Conservation (phyloP, 2,113 vertebrate species). For the Calonectris borealis region DNA sequence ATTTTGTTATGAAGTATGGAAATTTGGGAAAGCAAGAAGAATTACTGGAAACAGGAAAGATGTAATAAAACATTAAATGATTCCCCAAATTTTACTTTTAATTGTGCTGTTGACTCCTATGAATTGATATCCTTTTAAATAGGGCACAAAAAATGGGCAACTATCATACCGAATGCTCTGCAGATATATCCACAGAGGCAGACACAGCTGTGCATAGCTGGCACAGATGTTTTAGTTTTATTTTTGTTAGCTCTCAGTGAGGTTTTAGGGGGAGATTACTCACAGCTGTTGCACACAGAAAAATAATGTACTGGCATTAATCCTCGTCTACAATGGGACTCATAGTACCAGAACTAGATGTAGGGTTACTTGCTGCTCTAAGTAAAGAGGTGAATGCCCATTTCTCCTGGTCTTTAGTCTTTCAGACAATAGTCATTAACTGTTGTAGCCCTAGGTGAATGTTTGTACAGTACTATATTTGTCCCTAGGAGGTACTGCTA, state of each 20-base stretch:
- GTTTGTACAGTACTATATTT: not conserved
- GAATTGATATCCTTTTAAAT: not conserved
- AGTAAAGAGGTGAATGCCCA: not conserved
- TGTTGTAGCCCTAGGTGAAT: not conserved
- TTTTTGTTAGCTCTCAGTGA: not conserved
- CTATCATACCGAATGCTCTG: not conserved
- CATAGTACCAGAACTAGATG: not conserved
- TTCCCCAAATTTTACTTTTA: not conserved
- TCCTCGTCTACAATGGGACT: not conserved
- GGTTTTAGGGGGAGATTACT: slow-evolving; percentile 16
- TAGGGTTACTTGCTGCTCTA: not conserved
- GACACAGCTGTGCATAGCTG: slow-evolving; percentile 13
- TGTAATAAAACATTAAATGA: not conserved
- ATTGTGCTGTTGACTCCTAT: not conserved
- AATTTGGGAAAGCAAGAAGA: not conserved
- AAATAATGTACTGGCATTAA: not conserved
- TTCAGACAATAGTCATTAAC: slow-evolving; percentile 19
- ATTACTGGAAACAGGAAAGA: not conserved
- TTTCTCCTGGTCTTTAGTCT: not conserved
- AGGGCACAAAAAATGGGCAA: not conserved
- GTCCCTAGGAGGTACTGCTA: slow-evolving; percentile 38
- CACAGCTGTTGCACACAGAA: slow-evolving; percentile 19
- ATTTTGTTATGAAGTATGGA: not conserved
- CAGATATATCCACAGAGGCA: not conserved
- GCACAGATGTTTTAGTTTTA: slow-evolving; percentile 19